Conservation (phyloP, 2,888 invertebrate species). For the Lepidochrysops patricia region DNA sequence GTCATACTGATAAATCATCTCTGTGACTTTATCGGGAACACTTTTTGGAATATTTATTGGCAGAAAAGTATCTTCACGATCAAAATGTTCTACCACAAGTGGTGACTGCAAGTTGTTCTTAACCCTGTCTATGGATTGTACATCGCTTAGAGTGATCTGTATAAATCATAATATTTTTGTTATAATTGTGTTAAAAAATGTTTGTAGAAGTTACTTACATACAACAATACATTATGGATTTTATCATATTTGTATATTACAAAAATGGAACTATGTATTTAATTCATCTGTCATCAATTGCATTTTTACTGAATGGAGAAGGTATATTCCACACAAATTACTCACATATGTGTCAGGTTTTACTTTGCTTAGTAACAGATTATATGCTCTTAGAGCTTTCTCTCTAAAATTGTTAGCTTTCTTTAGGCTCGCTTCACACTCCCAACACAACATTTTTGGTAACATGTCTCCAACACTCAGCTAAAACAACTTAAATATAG, state of each 20-base stretch:
- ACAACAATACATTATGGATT: no score
- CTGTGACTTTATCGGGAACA: no score
- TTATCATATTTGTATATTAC: no score
- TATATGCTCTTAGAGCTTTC: not conserved
- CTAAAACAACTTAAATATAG: not conserved
- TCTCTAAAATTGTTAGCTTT: slow-evolving; percentile 1
- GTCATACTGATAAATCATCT: not conserved
- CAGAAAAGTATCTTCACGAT: not conserved
- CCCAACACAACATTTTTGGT: slow-evolving; percentile 11
- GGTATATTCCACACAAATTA: no score
- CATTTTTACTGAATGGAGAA: no score
- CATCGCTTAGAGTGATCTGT: not conserved
- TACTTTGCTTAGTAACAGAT: not conserved
- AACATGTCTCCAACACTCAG: not conserved
- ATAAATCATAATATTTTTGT: no score
- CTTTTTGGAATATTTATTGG: not conserved
- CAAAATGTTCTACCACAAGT: not conserved
- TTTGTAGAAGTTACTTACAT: no score
- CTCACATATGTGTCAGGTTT: not conserved
- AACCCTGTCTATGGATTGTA: not conserved
- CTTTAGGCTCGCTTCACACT: not conserved
- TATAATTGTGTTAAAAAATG: no score
- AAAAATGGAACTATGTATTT: no score
- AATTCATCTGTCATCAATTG: no score
- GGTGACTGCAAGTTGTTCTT: not conserved